These are phyloP conservation scores for Epicampocera succincta DNA, from an alignment of 2,888 invertebrate species.

Conservation along the genomic window DNA sequence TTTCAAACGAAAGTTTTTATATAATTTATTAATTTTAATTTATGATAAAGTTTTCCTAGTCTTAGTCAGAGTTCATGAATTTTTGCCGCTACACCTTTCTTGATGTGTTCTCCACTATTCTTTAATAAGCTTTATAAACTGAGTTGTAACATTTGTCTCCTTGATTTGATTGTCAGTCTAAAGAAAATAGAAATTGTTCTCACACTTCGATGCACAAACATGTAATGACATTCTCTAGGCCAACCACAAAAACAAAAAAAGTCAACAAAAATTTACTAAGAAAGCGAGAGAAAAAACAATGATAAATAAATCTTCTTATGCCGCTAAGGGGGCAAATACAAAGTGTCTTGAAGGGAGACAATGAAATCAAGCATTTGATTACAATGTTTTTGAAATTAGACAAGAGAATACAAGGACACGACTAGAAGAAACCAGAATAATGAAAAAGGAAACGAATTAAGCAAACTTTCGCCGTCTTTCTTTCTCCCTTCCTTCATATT, in stretches of 20 bases:
- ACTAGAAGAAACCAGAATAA: background rate
- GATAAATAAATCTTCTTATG: slow-evolving; percentile 44
- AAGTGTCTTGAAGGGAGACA: slow-evolving; percentile 63
- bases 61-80: too few relatives aligned
- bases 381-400: slow-evolving; percentile 67
- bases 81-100: too few relatives aligned
- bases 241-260: slow-evolving; percentile 31
- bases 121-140: too few relatives aligned
- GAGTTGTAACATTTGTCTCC: background rate
- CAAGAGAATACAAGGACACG: slow-evolving; percentile 36
- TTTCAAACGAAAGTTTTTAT: too few relatives aligned
- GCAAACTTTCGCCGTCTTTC: slow-evolving; percentile 13
- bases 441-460: slow-evolving; percentile 32
- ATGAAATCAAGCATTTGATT: slow-evolving; percentile 69
- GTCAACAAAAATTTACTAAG: slow-evolving; percentile 14
- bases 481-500: background rate
- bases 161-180: background rate
- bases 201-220: slow-evolving; percentile 6
- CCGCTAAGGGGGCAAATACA: slow-evolving; percentile 60
- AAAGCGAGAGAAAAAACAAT: slow-evolving; percentile 24
- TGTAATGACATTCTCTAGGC: slow-evolving; percentile 37
- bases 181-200: background rate
- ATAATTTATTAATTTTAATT: too few relatives aligned
- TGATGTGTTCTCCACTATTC: too few relatives aligned
- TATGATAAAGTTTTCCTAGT: too few relatives aligned